Base-by-base conservation (phyloP, 2,888 invertebrate genomes). In the Coenonympha glycerion region DNA sequence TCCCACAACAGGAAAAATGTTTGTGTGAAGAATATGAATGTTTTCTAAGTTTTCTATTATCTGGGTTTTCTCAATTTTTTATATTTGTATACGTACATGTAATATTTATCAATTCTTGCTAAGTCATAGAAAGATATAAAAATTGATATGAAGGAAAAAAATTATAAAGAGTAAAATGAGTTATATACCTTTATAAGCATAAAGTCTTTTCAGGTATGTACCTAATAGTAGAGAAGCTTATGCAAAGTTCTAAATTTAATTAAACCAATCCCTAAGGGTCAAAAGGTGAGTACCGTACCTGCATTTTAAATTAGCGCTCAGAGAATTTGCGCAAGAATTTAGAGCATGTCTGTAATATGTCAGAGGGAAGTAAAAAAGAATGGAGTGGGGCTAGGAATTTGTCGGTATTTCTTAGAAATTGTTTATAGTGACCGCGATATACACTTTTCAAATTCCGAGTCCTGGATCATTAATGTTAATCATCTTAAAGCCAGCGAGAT, bases 181-280 rank as follows among this genome's bases (percentile, higher is more conserved):
- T n/a, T n/a, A 28, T 4, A 8, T 3, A 24, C 6, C 13, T 8
- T 15, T 37, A 21, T 13, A 13, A 3, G 11, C 13, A 13, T 24
- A 24, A 39, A 39, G 39, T 15, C 22, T 15, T 39, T 24, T 39
- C 15, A 24, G 37, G 13, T 37, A 37, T 21, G 37, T 15, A 15
- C 13, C 24, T 15, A 9, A 39, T 24, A 37, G 15, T 39, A 9
- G 24, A 39, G 39, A 15, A 39, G 39, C 39, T 24, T 39, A 39
- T 24, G 39, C 39, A 24, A 24, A 39, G 39, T 39, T 39, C 15
- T 24, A 39, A 39, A 24, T 39, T 39, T 24, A 39, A 39, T 39
- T 39, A 13, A 39, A 24, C 9, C 22, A 24, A 39, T 39, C 39
- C 39, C 24, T 39, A 24, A 39, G 39, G 39, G 39, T 39, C 39